A percentile compares a stretch with the other conserved stretches of the same genome.
Evolutionary conservation across 2,113 vertebrate species (phyloP).

Genomic region (Tonatia bakeri): DNA sequence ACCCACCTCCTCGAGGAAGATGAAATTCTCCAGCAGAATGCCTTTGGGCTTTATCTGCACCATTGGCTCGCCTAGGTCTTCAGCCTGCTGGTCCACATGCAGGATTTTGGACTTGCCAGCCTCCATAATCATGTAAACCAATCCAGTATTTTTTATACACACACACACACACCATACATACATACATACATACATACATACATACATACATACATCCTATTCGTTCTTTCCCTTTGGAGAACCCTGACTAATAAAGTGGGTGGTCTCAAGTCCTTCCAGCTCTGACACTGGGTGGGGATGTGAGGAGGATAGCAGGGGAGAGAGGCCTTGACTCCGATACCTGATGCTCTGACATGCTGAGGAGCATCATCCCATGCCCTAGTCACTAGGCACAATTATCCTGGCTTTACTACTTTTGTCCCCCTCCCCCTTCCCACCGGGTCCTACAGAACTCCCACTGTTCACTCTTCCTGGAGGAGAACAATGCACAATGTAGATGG

Average conservation of each 20-base stretch:
- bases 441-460: neutral
- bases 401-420: neutral
- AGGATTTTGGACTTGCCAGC: neutral
- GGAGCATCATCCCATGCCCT: neutral
- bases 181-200: neutral
- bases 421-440: neutral
- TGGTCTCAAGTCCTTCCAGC: neutral
- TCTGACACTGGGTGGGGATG: neutral
- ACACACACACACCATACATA: neutral
- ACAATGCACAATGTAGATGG: neutral
- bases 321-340: neutral
- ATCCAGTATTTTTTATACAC: neutral
- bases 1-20: neutral
- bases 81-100: neutral
- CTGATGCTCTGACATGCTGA: neutral
- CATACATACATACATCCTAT: neutral
- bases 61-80: neutral
- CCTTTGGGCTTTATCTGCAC: neutral
- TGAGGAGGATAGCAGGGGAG: neutral
- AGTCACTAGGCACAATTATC: neutral
- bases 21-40: neutral
- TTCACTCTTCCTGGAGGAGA: neutral
- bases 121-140: neutral
- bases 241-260: neutral
- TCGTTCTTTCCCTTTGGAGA: neutral